phyloP scores from a whole-genome alignment of 2,797 vertebrate genomes.

The Enteromius afrohamiltoni region DNA sequence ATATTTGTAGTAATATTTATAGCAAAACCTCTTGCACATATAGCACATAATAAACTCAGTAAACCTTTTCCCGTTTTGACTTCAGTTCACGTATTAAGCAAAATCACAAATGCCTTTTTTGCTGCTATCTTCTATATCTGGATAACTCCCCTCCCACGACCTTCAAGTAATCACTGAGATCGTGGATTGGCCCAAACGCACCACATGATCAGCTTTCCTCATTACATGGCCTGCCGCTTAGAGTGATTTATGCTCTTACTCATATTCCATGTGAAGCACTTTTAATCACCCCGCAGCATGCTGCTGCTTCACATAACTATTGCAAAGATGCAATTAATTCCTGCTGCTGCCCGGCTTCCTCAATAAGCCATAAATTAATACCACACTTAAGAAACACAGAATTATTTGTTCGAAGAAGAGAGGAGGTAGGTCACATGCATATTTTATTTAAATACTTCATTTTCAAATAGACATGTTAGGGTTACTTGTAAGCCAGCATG shows the following conservation, averaged over 20 bases:
- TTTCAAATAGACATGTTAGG: not conserved
- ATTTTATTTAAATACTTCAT: not conserved
- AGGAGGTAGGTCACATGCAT: not conserved
- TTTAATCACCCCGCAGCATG: constrained; percentile 51
- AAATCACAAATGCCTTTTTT: not conserved
- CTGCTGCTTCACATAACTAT: constrained; percentile 34
- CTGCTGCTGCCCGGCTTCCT: constrained; percentile 3
- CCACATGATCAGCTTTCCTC: not conserved
- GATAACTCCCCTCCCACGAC: not conserved
- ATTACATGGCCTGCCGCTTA: constrained; percentile 12
- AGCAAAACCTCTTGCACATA: not conserved
- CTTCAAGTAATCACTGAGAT: constrained; percentile 23
- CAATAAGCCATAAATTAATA: constrained; percentile 45
- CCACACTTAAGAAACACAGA: constrained; percentile 34
- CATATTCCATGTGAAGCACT: constrained; percentile 52
- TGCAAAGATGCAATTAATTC: constrained; percentile 41
- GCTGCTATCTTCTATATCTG: not conserved
- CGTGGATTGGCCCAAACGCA: not conserved
- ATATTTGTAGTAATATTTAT: not conserved
- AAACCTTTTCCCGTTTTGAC: not conserved
- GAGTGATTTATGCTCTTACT: constrained; percentile 41
- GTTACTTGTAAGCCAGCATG: not conserved
- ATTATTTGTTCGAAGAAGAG: constrained; percentile 22
- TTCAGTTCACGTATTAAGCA: not conserved
- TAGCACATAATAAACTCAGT: not conserved